Evolutionary conservation across 2,888 invertebrate genomes (phyloP), one percentile per base, ranked within the genome.

Genomic region (Salpingus planirostris): DNA sequence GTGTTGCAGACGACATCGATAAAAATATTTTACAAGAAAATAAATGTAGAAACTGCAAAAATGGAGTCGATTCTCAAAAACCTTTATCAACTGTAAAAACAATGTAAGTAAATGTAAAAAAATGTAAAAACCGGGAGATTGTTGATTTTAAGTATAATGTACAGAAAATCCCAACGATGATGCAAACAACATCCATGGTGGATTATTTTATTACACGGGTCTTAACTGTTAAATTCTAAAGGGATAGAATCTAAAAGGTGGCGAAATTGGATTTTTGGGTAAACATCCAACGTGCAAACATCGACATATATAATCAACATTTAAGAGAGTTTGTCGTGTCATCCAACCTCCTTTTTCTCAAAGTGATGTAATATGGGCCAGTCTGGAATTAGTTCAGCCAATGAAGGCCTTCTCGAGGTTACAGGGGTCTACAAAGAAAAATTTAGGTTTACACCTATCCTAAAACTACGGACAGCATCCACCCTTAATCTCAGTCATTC

Each of bases 311-410:
- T 36, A 18, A 39, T 31, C 24, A 48, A 50, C n/a, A n/a, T n/a
- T 42, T 44, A 39, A 45, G 47, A 49, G 27, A 49, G 53, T 51
- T 45, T 46, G 47, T 44, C 49, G 50, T 55, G 50, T 54, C 57
- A 50, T 74, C 82, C 78, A 83, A 88, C 87, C 87, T 88, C 86
- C 76, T 80, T 76, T 73, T 72, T 78, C 72, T 73, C 74, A 75
- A 79, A 78, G 73, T 78, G 80, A 69, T 84, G 83, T 65, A 88
- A 80, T 65, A 79, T 81, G 62, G 92, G 92, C 91, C 92, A 93
- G 74, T 92, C 92, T 63, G 91, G 92, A 68, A 93, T 92, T 74
- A 91, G 76, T 73, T 93, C 92, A 60, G 89, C 89, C 70, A 91
- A 76, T 62, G 89, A 90, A 64, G 79, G 83, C 74, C 88, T 78